Evolutionary conservation across 2,888 invertebrate species (phyloP).

Genomic region (Calameuta pallipes): DNA sequence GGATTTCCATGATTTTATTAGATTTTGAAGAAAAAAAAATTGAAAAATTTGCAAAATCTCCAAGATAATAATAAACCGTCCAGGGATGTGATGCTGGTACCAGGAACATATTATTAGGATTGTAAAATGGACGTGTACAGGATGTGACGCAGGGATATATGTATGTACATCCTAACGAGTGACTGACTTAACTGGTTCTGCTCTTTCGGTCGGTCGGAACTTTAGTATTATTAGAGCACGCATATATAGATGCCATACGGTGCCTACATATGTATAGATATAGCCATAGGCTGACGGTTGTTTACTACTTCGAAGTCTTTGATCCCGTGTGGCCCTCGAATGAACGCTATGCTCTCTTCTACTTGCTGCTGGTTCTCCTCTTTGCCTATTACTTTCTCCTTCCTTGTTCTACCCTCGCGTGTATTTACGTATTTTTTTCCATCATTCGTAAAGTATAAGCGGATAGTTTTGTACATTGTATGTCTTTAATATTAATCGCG

Average conservation of each 20-base stretch:
- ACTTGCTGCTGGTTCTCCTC: conserved; percentile 8
- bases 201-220: conserved; percentile 1
- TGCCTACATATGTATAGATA: conserved; percentile 4
- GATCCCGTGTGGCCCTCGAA: conserved; percentile 20
- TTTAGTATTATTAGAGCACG: conserved; percentile 8
- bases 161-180: conserved; percentile 1
- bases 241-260: conserved; percentile 7
- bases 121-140: conserved; percentile 8
- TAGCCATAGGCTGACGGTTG: conserved; percentile 7
- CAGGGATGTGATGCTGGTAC: not conserved
- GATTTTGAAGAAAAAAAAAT: not conserved
- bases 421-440: not conserved
- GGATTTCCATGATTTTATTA: not conserved
- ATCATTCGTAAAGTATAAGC: not conserved
- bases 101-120: conserved; percentile 13
- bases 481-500: not conserved
- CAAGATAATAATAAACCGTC: not conserved
- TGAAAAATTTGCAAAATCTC: not conserved
- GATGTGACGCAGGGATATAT: not conserved
- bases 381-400: conserved; percentile 2
- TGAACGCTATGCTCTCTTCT: conserved; percentile 11
- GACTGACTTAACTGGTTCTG: conserved; percentile 5
- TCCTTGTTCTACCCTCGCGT: conserved; percentile 10
- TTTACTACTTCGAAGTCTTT: conserved; percentile 23
- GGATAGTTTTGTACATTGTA: not conserved